Evolutionary conservation across 2,888 invertebrate species (phyloP).

Genomic region (Plusia festucae): DNA sequence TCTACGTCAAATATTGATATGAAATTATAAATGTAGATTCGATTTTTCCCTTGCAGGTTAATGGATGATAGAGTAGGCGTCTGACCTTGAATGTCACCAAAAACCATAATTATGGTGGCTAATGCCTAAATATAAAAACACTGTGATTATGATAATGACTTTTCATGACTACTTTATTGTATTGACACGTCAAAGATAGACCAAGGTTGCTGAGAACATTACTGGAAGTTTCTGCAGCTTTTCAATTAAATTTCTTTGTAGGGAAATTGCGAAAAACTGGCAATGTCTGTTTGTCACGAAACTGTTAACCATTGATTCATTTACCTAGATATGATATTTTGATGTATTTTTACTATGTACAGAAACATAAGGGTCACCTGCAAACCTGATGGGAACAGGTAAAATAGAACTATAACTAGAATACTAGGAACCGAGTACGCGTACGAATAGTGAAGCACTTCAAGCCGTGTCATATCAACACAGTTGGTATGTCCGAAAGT

Average conservation of each 20-base stretch:
- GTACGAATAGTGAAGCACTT: too few relatives aligned
- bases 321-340: constrained; percentile 8
- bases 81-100: constrained; percentile 44
- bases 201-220: constrained; percentile 59
- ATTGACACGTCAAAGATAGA: constrained; percentile 52
- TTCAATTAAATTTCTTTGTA: constrained; percentile 51
- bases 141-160: constrained; percentile 70
- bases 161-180: constrained; percentile 57
- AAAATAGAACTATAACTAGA: too few relatives aligned
- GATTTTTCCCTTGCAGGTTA: constrained; percentile 45
- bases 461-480: too few relatives aligned
- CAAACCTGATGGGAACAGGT: too few relatives aligned
- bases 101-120: constrained; percentile 59
- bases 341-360: too few relatives aligned
- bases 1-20: constrained; percentile 45
- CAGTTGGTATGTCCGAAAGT: too few relatives aligned
- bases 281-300: constrained; percentile 56
- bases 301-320: constrained; percentile 36
- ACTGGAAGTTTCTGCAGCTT: constrained; percentile 49
- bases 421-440: too few relatives aligned
- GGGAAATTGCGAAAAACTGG: constrained; percentile 33
- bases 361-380: too few relatives aligned
- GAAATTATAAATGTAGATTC: constrained; percentile 46
- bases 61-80: constrained; percentile 57
- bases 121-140: constrained; percentile 53